Evolutionary conservation across 2,113 vertebrate species (phyloP), one percentile per base, ranked within the genome.

Genomic region (Peromyscus leucopus): DNA sequence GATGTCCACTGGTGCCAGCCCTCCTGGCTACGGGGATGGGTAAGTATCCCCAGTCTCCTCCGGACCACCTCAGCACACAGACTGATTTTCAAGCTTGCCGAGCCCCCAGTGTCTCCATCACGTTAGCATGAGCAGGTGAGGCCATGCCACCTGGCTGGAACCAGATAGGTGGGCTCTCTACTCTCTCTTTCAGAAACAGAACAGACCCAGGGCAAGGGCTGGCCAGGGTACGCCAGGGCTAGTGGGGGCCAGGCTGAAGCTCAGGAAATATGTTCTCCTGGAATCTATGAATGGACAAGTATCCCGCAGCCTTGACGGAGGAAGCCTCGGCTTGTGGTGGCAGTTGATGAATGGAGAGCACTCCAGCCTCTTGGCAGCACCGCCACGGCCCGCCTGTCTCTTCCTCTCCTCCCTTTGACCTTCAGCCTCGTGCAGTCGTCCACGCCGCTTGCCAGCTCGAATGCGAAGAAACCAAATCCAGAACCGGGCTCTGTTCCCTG

Each of bases 211-310:
- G 72, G 13, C 61, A 57, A 33, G 75, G 71, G 16, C 51, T 48
- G 33, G 67, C 36, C 75, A 42, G 92, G 71, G 33, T 67, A 84
- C 22, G 6, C 19, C 33, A 17, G 39, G 17, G 24, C 17, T 76
- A 80, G 57, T 67, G 76, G 59, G 78, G 46, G 76, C 63, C 74
- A 24, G 42, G 48, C 39, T 22, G 22, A 26, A 69, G 82, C 83
- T 75, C 24, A 33, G 79, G 75, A 75, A 90, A 42, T 9, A n/a
- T 12, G 7, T 95, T 67, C 89, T 63, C 21, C 31, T 5, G 39
- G 67, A 96, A 83, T 74, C 89, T 78, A 31, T 93, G 96, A 96
- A 97, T 96, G 97, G 91, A n/a, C 80, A 87, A 71, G 75, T 22
- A 51, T 84, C 75, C 61, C 22, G 63, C 33, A 12, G 85, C 88